Evolutionary conservation across 2,797 vertebrate genomes (phyloP).

Genomic region (Peromyscus eremicus): DNA sequence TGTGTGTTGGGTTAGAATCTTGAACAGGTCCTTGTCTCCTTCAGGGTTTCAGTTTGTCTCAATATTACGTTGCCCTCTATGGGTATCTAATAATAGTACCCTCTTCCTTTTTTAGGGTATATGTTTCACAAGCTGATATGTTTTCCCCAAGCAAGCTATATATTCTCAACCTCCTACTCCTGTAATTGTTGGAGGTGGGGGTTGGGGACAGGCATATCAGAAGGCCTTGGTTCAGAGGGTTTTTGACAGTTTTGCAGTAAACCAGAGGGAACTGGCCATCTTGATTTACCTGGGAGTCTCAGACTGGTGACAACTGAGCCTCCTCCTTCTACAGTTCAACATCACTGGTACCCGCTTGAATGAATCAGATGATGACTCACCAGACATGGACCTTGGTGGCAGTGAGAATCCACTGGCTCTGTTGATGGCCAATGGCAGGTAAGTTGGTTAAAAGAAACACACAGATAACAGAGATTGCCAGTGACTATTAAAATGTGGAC

Average conservation of each 20-base stretch:
- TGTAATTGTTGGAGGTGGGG: constrained; percentile 54
- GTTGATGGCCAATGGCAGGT: constrained; percentile 94
- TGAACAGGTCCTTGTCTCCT: constrained; percentile 59
- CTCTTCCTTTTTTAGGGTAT: constrained; percentile 33
- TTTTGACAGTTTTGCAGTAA: constrained; percentile 73
- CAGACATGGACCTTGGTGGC: constrained; percentile 81
- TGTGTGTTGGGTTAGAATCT: constrained; percentile 57
- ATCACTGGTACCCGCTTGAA: constrained; percentile 89
- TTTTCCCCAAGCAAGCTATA: constrained; percentile 36
- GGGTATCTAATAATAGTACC: constrained; percentile 52
- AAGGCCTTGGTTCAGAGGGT: constrained; percentile 69
- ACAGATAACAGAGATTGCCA: constrained; percentile 27
- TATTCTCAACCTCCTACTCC: constrained; percentile 60
- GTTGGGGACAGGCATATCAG: constrained; percentile 5
- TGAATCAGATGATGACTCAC: constrained; percentile 91
- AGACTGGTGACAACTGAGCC: constrained; percentile 75
- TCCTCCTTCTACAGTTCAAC: constrained; percentile 88
- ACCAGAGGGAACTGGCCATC: constrained; percentile 66
- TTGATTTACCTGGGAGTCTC: constrained; percentile 71
- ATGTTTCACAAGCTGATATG: constrained; percentile 54
- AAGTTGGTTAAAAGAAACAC: constrained; percentile 84
- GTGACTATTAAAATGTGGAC: constrained; percentile 49
- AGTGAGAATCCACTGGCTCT: constrained; percentile 94
- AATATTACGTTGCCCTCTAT: constrained; percentile 43
- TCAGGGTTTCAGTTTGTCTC: background rate